Evolutionary conservation across 1,140 invertebrate species (phyloP).

Genomic region (Ceratitis capitata): DNA sequence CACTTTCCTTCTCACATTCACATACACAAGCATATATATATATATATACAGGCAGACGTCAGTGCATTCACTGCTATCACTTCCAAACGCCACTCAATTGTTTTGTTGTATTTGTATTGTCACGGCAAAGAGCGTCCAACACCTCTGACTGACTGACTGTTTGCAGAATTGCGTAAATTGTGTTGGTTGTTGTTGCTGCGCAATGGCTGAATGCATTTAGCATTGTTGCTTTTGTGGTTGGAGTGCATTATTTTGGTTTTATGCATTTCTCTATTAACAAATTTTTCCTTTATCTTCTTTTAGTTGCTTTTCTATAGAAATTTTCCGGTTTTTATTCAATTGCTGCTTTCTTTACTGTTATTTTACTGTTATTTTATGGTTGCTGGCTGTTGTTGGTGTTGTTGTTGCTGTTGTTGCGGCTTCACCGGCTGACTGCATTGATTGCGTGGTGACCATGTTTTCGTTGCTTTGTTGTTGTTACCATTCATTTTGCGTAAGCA

Average conservation of each 20-base stretch:
- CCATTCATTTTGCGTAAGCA: neutral
- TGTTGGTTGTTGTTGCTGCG: neutral
- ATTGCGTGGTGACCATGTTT: neutral
- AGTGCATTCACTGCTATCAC: no score
- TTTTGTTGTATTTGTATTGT: no score
- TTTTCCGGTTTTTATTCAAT: neutral
- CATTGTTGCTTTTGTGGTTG: neutral
- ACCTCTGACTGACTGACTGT: neutral
- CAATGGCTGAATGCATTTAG: neutral
- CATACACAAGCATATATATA: neutral
- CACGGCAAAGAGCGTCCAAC: neutral
- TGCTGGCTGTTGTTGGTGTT: no score
- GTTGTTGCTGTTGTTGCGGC: neutral
- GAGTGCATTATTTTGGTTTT: neutral
- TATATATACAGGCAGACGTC: neutral
- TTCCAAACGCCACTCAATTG: neutral
- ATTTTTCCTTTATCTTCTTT: neutral
- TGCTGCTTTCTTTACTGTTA: conserved; percentile 14
- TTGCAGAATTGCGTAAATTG: neutral
- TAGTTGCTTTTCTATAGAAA: neutral
- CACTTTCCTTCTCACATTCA: neutral
- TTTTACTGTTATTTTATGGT: neutral
- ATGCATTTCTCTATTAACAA: neutral
- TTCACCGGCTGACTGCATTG: neutral
- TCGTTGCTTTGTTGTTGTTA: neutral